Evolutionary conservation across 2,888 invertebrate species (phyloP), one percentile per base, ranked within the genome.

Genomic region (Drosophila subsilvestris): DNA sequence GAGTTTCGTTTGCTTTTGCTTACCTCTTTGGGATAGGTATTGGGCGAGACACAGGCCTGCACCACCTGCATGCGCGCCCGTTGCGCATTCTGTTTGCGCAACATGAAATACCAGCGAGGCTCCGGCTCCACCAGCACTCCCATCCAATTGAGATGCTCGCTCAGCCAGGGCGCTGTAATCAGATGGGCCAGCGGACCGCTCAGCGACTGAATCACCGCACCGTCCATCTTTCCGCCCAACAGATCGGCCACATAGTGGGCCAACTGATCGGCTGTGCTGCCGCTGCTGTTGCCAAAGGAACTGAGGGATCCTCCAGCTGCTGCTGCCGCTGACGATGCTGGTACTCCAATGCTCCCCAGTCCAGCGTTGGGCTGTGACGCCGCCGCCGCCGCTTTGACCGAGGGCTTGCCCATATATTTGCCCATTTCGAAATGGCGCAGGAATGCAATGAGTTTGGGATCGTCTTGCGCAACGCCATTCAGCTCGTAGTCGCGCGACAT

Each of bases 41-140:
- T 95, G 29, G 96, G 95, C 88, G 96, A 96, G 66, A 97, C 94
- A 79, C 97, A 97, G 58, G 96, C 96, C 89, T 97, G 96, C 75
- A 96, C 93, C 83, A 93, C 94, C 86, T 95, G 93, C 45, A 95
- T 94, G 76, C 93, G 93, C 58, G 93, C 93, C 74, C 94, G 93
- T 79, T 91, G 93, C 78, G 92, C 93, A 81, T 94, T 94, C 79
- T 94, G 94, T 62, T 93, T 92, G 20, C 95, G 92, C 80, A 96
- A 91, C 69, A 93, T 93, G 66, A 96, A 95, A 93, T 94, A 97
- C 92, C 95, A 95, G n/a, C 94, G 91, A 0, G 96, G 95, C 79
- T 96, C 96, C 0, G 96, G 96, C 76, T 97, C 95, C 56, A 96
- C 94, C 55, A 95, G 93, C 20, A 97, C 93, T 1, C 97, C 97